Base-by-base conservation (phyloP, 2,888 invertebrate species). In the Strigamia transsilvanica region DNA sequence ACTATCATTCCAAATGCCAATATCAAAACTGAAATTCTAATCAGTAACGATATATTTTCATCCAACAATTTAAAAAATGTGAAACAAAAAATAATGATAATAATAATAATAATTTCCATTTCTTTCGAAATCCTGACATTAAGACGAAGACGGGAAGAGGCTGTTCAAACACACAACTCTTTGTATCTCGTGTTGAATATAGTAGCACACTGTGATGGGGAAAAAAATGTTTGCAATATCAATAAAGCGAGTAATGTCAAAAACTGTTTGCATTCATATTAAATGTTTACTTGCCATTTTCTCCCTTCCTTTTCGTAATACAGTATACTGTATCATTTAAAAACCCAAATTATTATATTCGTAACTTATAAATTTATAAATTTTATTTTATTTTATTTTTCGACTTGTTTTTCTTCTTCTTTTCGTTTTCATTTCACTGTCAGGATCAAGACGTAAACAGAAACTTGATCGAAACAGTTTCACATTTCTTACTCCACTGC, bases 201-300 rank as follows among this genome's bases (percentile, higher is more conserved):
- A 23, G 61, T 18, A 61, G 61, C 21, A 21, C 61, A 61, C 61
- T 61, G 61, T 61, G 21, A 51, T 18, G 10, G 10, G 12, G 23
- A 61, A 61, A 61, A 27, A 61, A 61, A 23, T 61, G 61, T 61
- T 61, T 61, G 61, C 61, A 61, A 61, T 61, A 61, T 61, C 46
- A 46, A 46, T 46, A 46, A 46, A 46, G 61, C 21, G 21, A 61
- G 61, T 61, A 61, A 61, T 61, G 61, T 23, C 23, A 61, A 18
- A 61, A 61, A 23, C 18, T 61, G 61, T 61, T 61, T 61, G 61
- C 61, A 61, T 21, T 61, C 21, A 61, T 61, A 61, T 61, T 61
- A 61, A 61, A 61, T 61, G 12, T 18, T 23, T 61, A 61, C 61
- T n/a, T 21, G 12, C 18, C 61, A 61, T 61, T 61, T 46, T 46